Evolutionary conservation across 2,888 invertebrate species (phyloP).

Genomic region (Rhagium mordax): DNA sequence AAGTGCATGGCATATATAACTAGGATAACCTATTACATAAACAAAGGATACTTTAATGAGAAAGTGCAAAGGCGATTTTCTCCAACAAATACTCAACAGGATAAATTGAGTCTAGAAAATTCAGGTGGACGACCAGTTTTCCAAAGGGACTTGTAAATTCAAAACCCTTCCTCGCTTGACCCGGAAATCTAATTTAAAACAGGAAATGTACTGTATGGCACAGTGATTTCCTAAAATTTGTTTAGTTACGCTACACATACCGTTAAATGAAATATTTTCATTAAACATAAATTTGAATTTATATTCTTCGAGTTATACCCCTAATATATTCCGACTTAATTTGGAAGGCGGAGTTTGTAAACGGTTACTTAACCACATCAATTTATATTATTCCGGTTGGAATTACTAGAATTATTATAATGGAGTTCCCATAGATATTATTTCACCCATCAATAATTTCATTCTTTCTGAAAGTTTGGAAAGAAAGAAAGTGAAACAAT

Average conservation of each 20-base stretch:
- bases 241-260: neutral
- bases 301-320: neutral
- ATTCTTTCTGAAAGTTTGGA: no score
- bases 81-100: conserved; percentile 9
- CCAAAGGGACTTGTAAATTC: conserved; percentile 52
- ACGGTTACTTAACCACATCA: neutral
- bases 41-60: conserved; percentile 14
- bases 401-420: neutral
- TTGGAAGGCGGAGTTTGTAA: neutral
- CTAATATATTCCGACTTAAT: neutral
- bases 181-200: conserved; percentile 54
- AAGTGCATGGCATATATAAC: neutral
- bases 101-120: conserved; percentile 36
- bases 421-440: neutral
- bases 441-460: neutral
- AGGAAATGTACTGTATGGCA: neutral
- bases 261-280: conserved; percentile 2
- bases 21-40: conserved; percentile 21
- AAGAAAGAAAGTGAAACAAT: no score
- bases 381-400: neutral
- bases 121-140: conserved; percentile 39
- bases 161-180: conserved; percentile 50
- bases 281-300: neutral
- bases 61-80: conserved; percentile 15
- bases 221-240: neutral